Evolutionary conservation across 1,140 invertebrate genomes (phyloP), one percentile per base, ranked within the genome.

Genomic region (Zaprionus inermis): DNA sequence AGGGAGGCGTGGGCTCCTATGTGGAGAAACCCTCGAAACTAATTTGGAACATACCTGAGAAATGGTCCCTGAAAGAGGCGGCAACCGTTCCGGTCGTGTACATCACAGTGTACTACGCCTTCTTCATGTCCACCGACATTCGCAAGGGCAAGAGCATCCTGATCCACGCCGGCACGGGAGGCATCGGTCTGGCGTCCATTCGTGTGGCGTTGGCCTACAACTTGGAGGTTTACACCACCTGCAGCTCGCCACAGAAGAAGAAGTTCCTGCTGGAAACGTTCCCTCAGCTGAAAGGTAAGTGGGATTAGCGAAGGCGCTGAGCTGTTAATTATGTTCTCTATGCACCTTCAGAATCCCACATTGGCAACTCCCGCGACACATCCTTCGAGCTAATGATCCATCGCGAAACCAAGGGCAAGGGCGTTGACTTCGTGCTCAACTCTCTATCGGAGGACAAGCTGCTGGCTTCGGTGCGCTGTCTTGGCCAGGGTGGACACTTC

Each of bases 91-190:
- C 98, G 3, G 95, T 96, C 1, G 96, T 96, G 5, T 98, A 98
- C 86, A 94, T 94, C 51, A 98, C 97, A 0, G 97, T 95, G 2
- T 96, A 97, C 74, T 97, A 97, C 90, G 96, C 97, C 9, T 93
- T 99, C 63, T 92, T 94, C n/a, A 93, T 94, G 91, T 88, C 92
- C 30, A 95, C 95, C 10, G 92, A 94, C 58, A 94, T 97, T 65
- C 92, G 94, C 66, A 93, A 93, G 58, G 96, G 96, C 2, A 96
- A 97, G 75, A 94, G 93, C 1, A 93, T 98, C 22, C 93, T 98
- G 1, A 97, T 98, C 82, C 97, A 98, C 92, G 96, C 97, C n/a
- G 97, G 97, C 11, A 95, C 95, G 65, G 97, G 97, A 22, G 97
- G 97, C 30, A 96, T 98, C n/a, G 97, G 97, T 0, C 95, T 97